These are phyloP conservation scores for Leucoraja ocellata DNA, from an alignment of 2,797 vertebrate genomes.

Conservation along the genomic window DNA sequence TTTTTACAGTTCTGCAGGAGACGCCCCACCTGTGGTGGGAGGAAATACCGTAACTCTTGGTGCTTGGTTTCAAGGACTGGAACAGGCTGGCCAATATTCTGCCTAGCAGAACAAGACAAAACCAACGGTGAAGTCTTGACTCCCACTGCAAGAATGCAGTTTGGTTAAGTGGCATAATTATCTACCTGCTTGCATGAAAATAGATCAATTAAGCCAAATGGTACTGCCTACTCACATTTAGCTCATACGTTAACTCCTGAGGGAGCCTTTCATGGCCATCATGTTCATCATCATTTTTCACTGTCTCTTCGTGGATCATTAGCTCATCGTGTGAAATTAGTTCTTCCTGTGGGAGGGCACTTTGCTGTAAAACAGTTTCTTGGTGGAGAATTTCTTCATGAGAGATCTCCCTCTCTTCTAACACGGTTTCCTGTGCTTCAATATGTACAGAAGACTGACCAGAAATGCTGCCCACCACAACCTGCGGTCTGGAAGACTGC, in stretches of 20 bases:
- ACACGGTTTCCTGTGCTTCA: constrained; percentile 71
- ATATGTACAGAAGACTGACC: constrained; percentile 58
- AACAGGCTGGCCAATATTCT: neutral
- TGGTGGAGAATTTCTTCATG: constrained; percentile 81
- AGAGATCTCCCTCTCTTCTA: constrained; percentile 77
- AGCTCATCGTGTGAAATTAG: constrained; percentile 92
- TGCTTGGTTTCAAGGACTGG: neutral
- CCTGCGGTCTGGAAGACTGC: constrained; percentile 70
- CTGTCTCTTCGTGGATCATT: constrained; percentile 92
- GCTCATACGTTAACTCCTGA: constrained; percentile 83
- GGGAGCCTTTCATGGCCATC: constrained; percentile 78
- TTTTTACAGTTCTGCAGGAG: neutral
- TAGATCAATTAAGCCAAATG: too few relatives aligned
- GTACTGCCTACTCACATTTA: constrained; percentile 59
- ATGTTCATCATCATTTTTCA: constrained; percentile 78
- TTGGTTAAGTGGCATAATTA: neutral
- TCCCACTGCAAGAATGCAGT: neutral
- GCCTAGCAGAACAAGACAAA: neutral
- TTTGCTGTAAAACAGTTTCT: constrained; percentile 73
- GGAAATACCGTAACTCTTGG: neutral
- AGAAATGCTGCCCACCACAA: constrained; percentile 65
- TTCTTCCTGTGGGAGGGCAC: constrained; percentile 79
- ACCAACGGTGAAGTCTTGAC: neutral
- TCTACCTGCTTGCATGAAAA: neutral
- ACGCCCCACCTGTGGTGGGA: neutral